Base-by-base conservation (phyloP, 2,113 vertebrate species). In the Aegithalos caudatus region DNA sequence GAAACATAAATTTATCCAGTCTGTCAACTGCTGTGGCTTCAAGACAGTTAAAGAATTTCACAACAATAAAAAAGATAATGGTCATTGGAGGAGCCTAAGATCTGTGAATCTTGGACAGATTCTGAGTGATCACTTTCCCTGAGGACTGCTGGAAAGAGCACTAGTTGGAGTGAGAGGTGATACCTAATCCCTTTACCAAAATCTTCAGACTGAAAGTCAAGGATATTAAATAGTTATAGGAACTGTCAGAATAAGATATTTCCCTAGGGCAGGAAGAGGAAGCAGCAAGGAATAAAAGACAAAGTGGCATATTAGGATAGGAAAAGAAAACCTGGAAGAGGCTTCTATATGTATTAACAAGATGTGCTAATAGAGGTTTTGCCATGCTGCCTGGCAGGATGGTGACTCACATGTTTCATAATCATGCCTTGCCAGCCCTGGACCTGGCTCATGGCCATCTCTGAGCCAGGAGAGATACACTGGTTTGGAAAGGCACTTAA, bases 1-100 rank as follows among this genome's bases (percentile, higher is more conserved):
- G 14, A 58, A 35, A 24, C 28, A 13, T 8, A 13, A n/a, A 44
- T 81, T 88, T 23, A 42, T 74, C 42, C 33, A 48, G 3, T 74
- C 48, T 0, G 0, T 14, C 14, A 40, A 3, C 12, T 9, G 1
- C 22, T 79, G 51, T 56, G 60, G 8, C 51, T 95, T 53, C 18
- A 51, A 40, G 35, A 10, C 16, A 23, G 27, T 51, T 42, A 18
- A 67, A 73, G 10, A 10, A 12, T 84, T 69, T 72, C 48, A 38
- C 45, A 33, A 14, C 42, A 58, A 15, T 20, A 20, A 58, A 54
- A 79, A 71, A 22, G 14, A 23, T 12, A 64, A 29, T 20, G 53
- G 23, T 21, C 31, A 7, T 0, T 1, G n/a, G 33, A 50, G 10
- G 23, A 86, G 13, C 25, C 47, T 22, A 35, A 61, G 12, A 24